Evolutionary conservation across 2,797 vertebrate species (phyloP), one percentile per base, ranked within the genome.

Genomic region (Lycodopsis pacificus): DNA sequence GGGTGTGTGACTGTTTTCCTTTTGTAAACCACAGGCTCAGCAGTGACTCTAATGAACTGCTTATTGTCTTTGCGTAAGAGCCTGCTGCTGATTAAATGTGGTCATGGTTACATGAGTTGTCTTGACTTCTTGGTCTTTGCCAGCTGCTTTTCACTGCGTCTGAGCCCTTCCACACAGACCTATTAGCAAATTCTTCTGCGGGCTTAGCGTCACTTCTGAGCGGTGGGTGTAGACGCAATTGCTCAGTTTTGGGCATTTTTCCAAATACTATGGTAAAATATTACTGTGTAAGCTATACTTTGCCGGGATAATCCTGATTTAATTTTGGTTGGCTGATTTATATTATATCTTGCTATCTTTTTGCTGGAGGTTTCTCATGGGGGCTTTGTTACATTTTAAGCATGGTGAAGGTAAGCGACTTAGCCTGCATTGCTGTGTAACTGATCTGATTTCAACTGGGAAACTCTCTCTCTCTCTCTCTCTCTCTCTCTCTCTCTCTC

Each of bases 101-200:
- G 88, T 92, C 86, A 85, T 86, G 87, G 90, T 89, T 91, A 88
- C 88, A 81, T 85, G 82, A 91, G 85, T 87, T 58, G 76, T 77
- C 90, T 78, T 79, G 86, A 92, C 90, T 92, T 84, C 65, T 83
- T 74, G 83, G 53, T 86, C 81, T 86, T 67, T 85, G 90, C 87
- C 90, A 89, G 90, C 86, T 89, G 86, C 81, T 82, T 83, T 86
- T 77, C 77, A 74, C 80, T 44, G 40, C 63, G 73, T 77, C 82
- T 81, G 79, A 91, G 86, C 84, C 71, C 85, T 83, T 88, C 90
- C 86, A 79, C 79, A 59, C 87, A 91, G 89, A 82, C 84, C 88
- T 92, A 93, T 94, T 94, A 94, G 84, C 38, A 67, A 91, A 94
- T 95, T 94, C 92, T 90, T 93, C 80, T 66, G 68, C 2, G 10